Percentiles rank a stretch among this genome's conserved stretches.
These are phyloP conservation scores for Heliocidaris tuberculata DNA, from an alignment of 35 echinoderm and acorn worm species.

Conservation along the genomic window DNA sequence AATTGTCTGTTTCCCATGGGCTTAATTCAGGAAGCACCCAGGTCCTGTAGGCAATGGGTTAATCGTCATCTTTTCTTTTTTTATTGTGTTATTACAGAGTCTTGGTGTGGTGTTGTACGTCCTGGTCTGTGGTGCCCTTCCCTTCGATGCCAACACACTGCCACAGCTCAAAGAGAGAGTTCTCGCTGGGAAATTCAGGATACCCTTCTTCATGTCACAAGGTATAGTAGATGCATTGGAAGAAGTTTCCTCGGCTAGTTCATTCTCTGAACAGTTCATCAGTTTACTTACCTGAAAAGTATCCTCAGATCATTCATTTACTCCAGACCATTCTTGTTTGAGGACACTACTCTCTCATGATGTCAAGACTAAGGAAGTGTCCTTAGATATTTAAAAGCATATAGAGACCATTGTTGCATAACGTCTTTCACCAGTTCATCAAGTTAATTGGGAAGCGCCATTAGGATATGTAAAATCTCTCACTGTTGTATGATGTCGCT, in stretches of 20 bases:
- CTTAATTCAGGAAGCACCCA: too few relatives aligned
- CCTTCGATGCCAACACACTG: conserved; percentile 94
- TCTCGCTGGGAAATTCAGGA: conserved; percentile 82
- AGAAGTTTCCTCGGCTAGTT: too few relatives aligned
- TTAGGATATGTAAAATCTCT: too few relatives aligned
- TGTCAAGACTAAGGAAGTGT: too few relatives aligned
- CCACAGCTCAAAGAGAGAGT: conserved; percentile 82
- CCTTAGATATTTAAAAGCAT: too few relatives aligned
- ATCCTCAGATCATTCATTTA: neutral
- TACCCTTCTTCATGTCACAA: conserved; percentile 97
- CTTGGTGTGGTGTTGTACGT: conserved; percentile 97
- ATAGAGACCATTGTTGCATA: neutral
- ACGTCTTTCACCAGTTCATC: too few relatives aligned
- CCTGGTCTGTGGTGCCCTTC: conserved; percentile 87
- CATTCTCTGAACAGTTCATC: neutral
- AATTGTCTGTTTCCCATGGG: too few relatives aligned
- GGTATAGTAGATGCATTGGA: conserved; percentile 39
- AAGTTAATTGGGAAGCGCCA: too few relatives aligned
- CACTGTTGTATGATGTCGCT: too few relatives aligned
- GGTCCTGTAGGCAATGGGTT: neutral
- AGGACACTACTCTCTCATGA: too few relatives aligned
- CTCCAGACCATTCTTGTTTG: too few relatives aligned
- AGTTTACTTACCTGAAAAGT: neutral
- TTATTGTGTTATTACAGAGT: conserved; percentile 67
- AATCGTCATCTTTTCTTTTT: neutral